Conservation (phyloP, 2,888 invertebrate genomes). For the Zeuzera pyrina region DNA sequence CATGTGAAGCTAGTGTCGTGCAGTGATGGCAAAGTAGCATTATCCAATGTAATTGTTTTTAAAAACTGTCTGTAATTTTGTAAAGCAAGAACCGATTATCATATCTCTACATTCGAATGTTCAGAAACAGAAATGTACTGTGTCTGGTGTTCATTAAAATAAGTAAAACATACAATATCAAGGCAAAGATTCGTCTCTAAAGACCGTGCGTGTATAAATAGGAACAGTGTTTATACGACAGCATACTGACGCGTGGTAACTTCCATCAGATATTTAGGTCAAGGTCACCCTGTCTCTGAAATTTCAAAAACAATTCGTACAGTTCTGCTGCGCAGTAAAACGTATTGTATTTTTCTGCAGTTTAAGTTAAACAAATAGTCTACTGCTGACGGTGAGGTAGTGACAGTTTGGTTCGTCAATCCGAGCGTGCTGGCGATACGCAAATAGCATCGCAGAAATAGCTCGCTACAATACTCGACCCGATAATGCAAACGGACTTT, state of each 20-base stretch:
- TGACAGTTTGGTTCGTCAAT: slow-evolving; percentile 67
- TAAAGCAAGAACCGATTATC: neutral
- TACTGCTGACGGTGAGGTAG: slow-evolving; percentile 46
- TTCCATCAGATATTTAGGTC: slow-evolving; percentile 52
- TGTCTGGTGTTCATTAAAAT: too few relatives aligned
- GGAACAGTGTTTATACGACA: slow-evolving; percentile 21
- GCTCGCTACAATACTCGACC: slow-evolving; percentile 60
- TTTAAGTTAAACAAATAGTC: slow-evolving; percentile 38
- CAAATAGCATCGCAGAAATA: slow-evolving; percentile 65
- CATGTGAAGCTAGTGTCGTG: slow-evolving; percentile 28
- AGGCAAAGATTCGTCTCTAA: too few relatives aligned
- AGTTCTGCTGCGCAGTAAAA: slow-evolving; percentile 8
- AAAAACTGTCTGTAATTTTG: neutral
- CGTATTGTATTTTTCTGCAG: slow-evolving; percentile 24
- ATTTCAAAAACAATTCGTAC: slow-evolving; percentile 18
- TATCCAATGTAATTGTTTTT: too few relatives aligned
- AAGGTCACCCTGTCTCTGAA: slow-evolving; percentile 44
- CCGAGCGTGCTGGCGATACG: slow-evolving; percentile 63
- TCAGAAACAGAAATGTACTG: too few relatives aligned
- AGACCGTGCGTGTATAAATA: slow-evolving; percentile 1
- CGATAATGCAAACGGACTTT: slow-evolving; percentile 67
- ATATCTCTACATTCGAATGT: too few relatives aligned
- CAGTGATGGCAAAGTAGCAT: slow-evolving; percentile 15
- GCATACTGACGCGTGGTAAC: slow-evolving; percentile 19
- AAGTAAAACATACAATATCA: too few relatives aligned